Evolutionary conservation across 2,888 invertebrate species (phyloP).

Genomic region (Cyclophora albipunctata): DNA sequence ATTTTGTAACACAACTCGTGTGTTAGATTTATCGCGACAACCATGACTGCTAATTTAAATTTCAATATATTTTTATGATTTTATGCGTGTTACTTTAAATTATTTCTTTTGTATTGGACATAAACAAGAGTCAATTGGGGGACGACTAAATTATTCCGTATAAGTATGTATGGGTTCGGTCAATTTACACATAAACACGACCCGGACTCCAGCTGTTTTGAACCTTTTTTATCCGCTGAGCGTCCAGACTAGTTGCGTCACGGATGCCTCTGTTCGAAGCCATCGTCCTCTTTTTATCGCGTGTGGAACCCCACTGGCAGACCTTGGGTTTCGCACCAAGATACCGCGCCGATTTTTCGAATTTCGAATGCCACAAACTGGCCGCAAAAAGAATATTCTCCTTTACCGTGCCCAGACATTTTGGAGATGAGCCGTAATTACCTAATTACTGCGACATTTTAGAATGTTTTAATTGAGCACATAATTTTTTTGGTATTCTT

Average conservation of each 20-base stretch:
- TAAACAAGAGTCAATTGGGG: slow-evolving; percentile 6
- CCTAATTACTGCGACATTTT: slow-evolving; percentile 15
- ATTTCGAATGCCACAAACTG: slow-evolving; percentile 15
- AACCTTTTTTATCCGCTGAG: slow-evolving; percentile 34
- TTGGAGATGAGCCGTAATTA: slow-evolving; percentile 7
- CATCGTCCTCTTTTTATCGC: slow-evolving; percentile 40
- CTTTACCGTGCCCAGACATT: neutral
- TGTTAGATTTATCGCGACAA: no score
- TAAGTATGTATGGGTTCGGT: slow-evolving; percentile 1
- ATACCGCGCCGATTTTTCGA: slow-evolving; percentile 40
- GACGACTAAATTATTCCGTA: slow-evolving; percentile 2
- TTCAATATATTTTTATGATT: neutral
- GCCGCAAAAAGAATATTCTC: neutral
- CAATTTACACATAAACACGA: slow-evolving; percentile 25
- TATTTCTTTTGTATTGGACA: slow-evolving; percentile 21
- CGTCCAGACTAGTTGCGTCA: slow-evolving; percentile 55
- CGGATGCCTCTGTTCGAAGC: slow-evolving; percentile 34
- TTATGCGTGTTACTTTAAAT: slow-evolving; percentile 12
- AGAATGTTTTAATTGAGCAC: slow-evolving; percentile 4
- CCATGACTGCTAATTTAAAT: no score
- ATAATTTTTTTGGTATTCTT: slow-evolving; percentile 1
- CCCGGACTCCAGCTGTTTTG: slow-evolving; percentile 33
- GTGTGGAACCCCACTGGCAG: slow-evolving; percentile 51
- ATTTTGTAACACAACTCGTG: no score
- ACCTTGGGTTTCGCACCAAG: slow-evolving; percentile 47